Percentiles rank a stretch among this genome's conserved stretches.
Conservation (phyloP, 2,888 invertebrate species). For the Meandrusa payeni region DNA sequence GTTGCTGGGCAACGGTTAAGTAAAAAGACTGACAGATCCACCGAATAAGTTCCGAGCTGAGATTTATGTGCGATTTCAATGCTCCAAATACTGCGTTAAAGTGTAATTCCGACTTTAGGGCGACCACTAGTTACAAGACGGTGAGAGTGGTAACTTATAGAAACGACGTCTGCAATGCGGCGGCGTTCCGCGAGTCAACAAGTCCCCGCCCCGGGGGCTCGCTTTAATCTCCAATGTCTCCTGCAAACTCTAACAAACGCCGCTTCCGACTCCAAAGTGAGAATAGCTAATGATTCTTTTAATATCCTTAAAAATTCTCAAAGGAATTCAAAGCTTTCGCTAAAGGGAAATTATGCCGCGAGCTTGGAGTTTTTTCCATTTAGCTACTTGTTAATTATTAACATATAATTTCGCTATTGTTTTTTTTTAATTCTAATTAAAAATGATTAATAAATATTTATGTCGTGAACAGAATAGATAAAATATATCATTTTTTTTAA, state of each 20-base stretch:
- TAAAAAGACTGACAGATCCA: no score
- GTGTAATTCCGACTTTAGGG: no score
- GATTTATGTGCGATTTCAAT: no score
- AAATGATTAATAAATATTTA: no score
- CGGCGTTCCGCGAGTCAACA: conserved; percentile 27
- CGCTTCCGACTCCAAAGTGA: conserved; percentile 44
- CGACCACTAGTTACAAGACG: no score
- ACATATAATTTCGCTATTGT: conserved; percentile 20
- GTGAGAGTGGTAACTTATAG: no score
- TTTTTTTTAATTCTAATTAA: background rate
- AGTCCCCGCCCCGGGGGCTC: conserved; percentile 43
- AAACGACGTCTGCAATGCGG: conserved; percentile 6
- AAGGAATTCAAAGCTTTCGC: conserved; percentile 56
- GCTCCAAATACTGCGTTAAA: no score
- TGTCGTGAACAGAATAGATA: no score
- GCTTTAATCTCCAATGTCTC: conserved; percentile 71
- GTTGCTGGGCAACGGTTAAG: no score
- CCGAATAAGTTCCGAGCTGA: no score
- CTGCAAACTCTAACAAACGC: conserved; percentile 39
- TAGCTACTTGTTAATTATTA: conserved; percentile 26
- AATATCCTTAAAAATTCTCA: conserved; percentile 72
- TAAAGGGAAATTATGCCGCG: conserved; percentile 40
- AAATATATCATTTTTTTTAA: no score
- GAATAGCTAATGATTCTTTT: conserved; percentile 75
- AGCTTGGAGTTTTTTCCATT: conserved; percentile 27